A percentile compares a stretch with the other conserved stretches of the same genome.
Conservation (phyloP, 2,888 invertebrate genomes). For the Brachycybe producta region DNA sequence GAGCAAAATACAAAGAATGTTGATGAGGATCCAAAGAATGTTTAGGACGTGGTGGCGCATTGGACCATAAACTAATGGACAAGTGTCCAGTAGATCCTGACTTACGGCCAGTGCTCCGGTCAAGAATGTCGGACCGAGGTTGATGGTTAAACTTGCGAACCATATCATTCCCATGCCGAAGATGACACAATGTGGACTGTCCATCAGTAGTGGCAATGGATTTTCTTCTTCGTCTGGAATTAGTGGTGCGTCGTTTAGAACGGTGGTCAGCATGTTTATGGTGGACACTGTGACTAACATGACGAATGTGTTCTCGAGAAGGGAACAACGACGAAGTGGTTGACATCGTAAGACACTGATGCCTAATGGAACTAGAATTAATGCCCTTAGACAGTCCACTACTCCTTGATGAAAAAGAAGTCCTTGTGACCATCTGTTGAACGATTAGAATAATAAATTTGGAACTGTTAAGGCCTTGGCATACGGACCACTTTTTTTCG, state of each 20-base stretch:
- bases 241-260: slow-evolving; percentile 71
- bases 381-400: slow-evolving; percentile 69
- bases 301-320: slow-evolving; percentile 77
- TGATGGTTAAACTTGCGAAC: slow-evolving; percentile 82
- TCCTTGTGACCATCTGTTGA: slow-evolving; percentile 67
- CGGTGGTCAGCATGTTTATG: slow-evolving; percentile 74
- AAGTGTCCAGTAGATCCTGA: slow-evolving; percentile 53
- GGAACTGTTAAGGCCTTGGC: too few relatives aligned
- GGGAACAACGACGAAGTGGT: slow-evolving; percentile 69
- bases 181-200: slow-evolving; percentile 75
- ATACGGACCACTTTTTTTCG: too few relatives aligned
- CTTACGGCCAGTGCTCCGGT: slow-evolving; percentile 70
- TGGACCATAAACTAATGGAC: slow-evolving; percentile 73
- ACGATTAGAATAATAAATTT: slow-evolving; percentile 22
- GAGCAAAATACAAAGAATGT: slow-evolving; percentile 68
- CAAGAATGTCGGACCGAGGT: slow-evolving; percentile 74
- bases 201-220: slow-evolving; percentile 53
- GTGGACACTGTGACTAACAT: slow-evolving; percentile 78
- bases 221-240: slow-evolving; percentile 44
- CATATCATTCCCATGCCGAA: slow-evolving; percentile 88
- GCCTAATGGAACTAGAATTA: slow-evolving; percentile 62
- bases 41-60: slow-evolving; percentile 81
- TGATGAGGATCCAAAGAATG: slow-evolving; percentile 77
- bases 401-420: slow-evolving; percentile 70
- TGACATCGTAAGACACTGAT: slow-evolving; percentile 67